These are phyloP conservation scores for Flexamia atlantica DNA, from an alignment of 2,888 invertebrate genomes.

Conservation along the genomic window DNA sequence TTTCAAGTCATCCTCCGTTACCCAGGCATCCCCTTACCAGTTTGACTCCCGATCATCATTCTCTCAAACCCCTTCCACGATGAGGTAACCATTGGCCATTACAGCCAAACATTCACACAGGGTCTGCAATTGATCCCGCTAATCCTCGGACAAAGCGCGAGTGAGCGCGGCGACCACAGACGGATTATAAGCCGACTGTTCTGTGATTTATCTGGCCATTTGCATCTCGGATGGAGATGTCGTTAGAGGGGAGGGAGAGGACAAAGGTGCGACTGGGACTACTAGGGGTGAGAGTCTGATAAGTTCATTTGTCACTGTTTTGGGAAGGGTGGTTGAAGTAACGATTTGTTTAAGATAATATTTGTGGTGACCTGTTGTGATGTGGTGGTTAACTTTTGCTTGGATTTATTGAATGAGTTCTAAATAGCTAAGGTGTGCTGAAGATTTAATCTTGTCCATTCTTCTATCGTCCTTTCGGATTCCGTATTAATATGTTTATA, in stretches of 20 bases:
- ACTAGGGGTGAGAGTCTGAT: conserved; percentile 1
- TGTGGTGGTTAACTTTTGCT: too few relatives aligned
- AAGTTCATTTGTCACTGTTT: conserved; percentile 9
- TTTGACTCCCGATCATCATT: not conserved
- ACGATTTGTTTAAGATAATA: not conserved
- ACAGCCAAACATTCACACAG: not conserved
- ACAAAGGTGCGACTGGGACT: conserved; percentile 1
- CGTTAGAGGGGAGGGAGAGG: not conserved
- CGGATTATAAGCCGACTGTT: conserved; percentile 28
- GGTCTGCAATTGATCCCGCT: conserved; percentile 17
- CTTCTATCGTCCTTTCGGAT: too few relatives aligned
- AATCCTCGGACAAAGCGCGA: conserved; percentile 25
- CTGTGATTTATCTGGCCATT: conserved; percentile 16
- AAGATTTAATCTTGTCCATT: too few relatives aligned
- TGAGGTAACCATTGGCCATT: conserved; percentile 1
- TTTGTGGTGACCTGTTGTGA: too few relatives aligned
- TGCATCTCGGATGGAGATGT: conserved; percentile 34
- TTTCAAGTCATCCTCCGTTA: too few relatives aligned
- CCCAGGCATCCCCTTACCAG: not conserved
- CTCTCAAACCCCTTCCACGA: not conserved
- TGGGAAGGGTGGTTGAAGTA: too few relatives aligned
- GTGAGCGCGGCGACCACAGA: conserved; percentile 42
- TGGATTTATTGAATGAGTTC: too few relatives aligned
- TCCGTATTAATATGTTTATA: too few relatives aligned
- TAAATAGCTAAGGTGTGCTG: too few relatives aligned